Percentiles rank a stretch among this genome's conserved stretches.
These are phyloP conservation scores for Chloromyia formosa DNA, from an alignment of 2,888 invertebrate species.

Conservation along the genomic window DNA sequence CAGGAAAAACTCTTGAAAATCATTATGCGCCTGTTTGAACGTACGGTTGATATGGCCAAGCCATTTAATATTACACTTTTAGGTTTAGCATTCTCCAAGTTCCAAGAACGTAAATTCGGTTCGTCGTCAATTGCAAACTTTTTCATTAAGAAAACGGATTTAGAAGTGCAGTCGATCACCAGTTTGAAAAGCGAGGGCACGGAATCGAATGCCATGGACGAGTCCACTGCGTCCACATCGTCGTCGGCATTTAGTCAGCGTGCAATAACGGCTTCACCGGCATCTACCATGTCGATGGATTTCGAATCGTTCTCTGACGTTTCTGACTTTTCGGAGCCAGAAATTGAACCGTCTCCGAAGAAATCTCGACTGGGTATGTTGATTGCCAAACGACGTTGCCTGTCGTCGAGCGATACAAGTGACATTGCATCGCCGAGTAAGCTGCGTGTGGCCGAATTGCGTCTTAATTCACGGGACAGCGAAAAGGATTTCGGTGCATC, in stretches of 20 bases:
- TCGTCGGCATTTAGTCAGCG: conserved; percentile 48
- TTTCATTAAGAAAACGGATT: conserved; percentile 73
- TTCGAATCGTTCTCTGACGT: conserved; percentile 62
- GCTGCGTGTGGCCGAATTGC: conserved; percentile 72
- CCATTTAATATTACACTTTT: conserved; percentile 82
- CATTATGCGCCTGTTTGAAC: conserved; percentile 79
- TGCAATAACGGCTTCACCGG: conserved; percentile 58
- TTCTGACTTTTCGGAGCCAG: conserved; percentile 72
- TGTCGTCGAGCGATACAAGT: conserved; percentile 57
- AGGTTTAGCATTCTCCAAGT: conserved; percentile 84
- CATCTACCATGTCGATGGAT: conserved; percentile 60
- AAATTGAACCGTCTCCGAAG: conserved; percentile 80
- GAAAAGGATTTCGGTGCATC: conserved; percentile 65
- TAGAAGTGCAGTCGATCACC: conserved; percentile 80
- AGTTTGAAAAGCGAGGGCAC: conserved; percentile 70
- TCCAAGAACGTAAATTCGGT: conserved; percentile 75
- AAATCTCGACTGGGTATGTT: conserved; percentile 68
- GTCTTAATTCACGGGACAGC: conserved; percentile 71
- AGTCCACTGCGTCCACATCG: conserved; percentile 55
- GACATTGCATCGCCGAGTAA: conserved; percentile 76
- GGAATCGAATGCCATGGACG: conserved; percentile 57
- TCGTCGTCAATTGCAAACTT: conserved; percentile 79
- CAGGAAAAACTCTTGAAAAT: conserved; percentile 73
- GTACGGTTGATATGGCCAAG: conserved; percentile 75
- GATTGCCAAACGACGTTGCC: conserved; percentile 65